Evolutionary conservation across 1,140 invertebrate species (phyloP).

Genomic region (Diachasma alloeum): DNA sequence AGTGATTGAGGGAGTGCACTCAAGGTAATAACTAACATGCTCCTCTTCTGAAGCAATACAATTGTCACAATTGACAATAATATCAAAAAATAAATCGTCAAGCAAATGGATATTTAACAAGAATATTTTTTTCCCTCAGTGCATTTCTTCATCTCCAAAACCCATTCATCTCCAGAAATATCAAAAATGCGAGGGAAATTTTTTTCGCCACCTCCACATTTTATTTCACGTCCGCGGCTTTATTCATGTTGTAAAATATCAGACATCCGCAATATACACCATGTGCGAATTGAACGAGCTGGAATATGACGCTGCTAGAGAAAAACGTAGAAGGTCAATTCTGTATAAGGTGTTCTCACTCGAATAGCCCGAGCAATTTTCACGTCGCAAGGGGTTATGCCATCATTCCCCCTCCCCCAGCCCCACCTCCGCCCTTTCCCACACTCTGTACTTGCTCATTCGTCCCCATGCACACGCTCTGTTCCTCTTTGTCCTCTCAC

Average conservation of each 20-base stretch:
- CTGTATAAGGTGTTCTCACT: constrained; percentile 1
- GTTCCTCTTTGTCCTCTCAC: not conserved
- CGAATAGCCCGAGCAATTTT: constrained; percentile 4
- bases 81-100: no score
- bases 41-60: no score
- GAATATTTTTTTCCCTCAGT: no score
- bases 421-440: not conserved
- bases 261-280: not conserved
- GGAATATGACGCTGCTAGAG: not conserved
- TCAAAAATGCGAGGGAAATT: no score
- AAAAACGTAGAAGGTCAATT: constrained; percentile 1
- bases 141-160: no score
- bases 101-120: no score
- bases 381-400: constrained; percentile 9
- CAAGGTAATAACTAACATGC: no score
- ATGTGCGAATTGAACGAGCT: constrained; percentile 1
- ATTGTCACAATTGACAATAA: no score
- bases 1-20: no score
- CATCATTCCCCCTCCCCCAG: not conserved
- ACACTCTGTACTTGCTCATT: not conserved
- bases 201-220: no score
- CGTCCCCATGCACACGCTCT: constrained; percentile 6
- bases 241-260: not conserved
- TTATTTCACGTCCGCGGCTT: not conserved
- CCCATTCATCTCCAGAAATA: no score